Base-by-base conservation (phyloP, 2,888 invertebrate genomes). In the Shargacucullia verbasci region DNA sequence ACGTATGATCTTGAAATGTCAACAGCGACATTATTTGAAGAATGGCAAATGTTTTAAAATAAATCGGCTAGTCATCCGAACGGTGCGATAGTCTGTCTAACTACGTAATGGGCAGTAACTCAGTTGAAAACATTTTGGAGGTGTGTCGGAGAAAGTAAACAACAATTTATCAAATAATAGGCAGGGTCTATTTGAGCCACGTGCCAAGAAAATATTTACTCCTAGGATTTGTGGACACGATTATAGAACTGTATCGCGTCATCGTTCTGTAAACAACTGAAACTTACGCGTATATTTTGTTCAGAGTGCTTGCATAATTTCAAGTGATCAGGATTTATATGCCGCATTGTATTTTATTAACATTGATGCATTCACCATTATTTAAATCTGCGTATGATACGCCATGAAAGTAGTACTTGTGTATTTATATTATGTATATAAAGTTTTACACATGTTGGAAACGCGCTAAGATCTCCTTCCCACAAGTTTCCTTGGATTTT, bases 91-190 rank as follows among this genome's bases (percentile, higher is more conserved):
- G 20, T 3, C 67, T 65, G 71, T 59, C 59, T 37, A 39, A 12
- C n/a, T 46, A 56, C 57, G 59, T 60, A 60, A 59, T 31, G 44
- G 34, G 15, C 49, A 48, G 52, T 34, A 53, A 49, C 27, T 29
- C 29, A 9, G 11, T 37, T 47, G 46, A 39, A 52, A 53, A 59
- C 56, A 68, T 61, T 73, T 69, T 59, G 81, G 78, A 83, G 84
- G 83, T 80, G 83, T 84, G 83, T 82, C 84, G 53, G 59, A 44
- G 58, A 70, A 73, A 66, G 78, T 66, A 72, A 71, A 68, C 60
- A 64, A 12, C 46, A 48, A 54, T 62, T 34, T 62, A 59, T 65
- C 61, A 58, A 43, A 43, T 41, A 76, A 61, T 61, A 31, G 45
- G n/a, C 29, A 15, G 55, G 37, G 38, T 31, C 44, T 60, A 48